These are phyloP conservation scores for Sipha flava DNA, from an alignment of 1,140 invertebrate species.

Conservation along the genomic window DNA sequence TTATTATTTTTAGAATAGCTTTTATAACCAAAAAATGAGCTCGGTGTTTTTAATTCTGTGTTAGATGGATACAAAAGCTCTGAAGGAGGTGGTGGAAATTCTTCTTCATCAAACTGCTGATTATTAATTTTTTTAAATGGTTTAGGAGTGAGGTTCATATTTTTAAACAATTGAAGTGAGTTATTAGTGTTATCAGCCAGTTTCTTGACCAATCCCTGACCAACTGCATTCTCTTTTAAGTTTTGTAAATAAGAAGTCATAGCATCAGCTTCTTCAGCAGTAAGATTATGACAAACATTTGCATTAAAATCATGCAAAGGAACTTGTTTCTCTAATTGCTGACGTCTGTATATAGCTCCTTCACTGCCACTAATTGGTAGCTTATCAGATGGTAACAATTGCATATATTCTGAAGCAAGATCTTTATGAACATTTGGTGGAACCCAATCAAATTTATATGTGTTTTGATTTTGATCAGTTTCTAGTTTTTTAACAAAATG, in stretches of 20 bases:
- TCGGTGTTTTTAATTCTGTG: slow-evolving; percentile 32
- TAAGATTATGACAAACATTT: slow-evolving; percentile 53
- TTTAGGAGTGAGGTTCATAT: slow-evolving; percentile 34
- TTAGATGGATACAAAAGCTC: slow-evolving; percentile 22
- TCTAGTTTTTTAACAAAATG: slow-evolving; percentile 44
- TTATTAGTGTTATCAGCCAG: slow-evolving; percentile 32
- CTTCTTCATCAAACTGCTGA: not conserved
- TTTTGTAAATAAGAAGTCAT: slow-evolving; percentile 49
- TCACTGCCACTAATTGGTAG: slow-evolving; percentile 66
- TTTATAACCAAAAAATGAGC: slow-evolving; percentile 20
- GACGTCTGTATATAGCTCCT: slow-evolving; percentile 61
- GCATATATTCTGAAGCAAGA: slow-evolving; percentile 60
- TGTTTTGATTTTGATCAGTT: slow-evolving; percentile 42
- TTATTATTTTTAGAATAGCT: not conserved
- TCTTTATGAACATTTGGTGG: slow-evolving; percentile 46
- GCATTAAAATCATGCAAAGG: slow-evolving; percentile 69
- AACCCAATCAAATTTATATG: slow-evolving; percentile 50
- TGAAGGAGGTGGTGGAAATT: slow-evolving; percentile 32
- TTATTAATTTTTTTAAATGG: slow-evolving; percentile 30
- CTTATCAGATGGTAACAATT: slow-evolving; percentile 57
- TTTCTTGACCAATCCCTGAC: slow-evolving; percentile 48
- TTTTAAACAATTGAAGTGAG: slow-evolving; percentile 24
- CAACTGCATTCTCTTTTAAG: slow-evolving; percentile 48
- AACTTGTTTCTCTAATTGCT: slow-evolving; percentile 68
- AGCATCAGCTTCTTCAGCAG: slow-evolving; percentile 52